Evolutionary conservation across 2,113 vertebrate genomes (phyloP).

Genomic region (Bothrops jararaca): DNA sequence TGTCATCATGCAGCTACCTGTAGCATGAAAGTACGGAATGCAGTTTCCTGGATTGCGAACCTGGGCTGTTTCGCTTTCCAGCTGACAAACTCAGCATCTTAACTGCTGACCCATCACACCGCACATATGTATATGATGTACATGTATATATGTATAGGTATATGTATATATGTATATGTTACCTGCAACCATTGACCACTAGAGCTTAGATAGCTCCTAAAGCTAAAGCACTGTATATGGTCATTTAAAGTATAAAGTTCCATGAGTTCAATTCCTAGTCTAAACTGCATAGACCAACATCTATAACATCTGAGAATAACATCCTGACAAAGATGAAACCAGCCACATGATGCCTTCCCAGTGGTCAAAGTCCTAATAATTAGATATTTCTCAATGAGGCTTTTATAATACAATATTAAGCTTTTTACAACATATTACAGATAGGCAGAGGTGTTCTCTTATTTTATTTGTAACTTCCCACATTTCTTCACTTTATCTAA

Average conservation of each 20-base stretch:
- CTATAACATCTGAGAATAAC: not conserved
- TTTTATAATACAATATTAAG: not conserved
- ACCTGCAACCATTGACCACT: not conserved
- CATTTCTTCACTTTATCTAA: not conserved
- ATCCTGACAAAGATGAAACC: not conserved
- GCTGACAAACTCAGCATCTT: not conserved
- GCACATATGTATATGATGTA: no score
- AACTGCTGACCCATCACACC: not conserved
- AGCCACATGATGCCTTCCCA: not conserved
- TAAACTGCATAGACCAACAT: not conserved
- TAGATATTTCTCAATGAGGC: not conserved
- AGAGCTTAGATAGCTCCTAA: not conserved
- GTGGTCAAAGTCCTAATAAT: not conserved
- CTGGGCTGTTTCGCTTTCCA: not conserved
- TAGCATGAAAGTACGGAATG: not conserved
- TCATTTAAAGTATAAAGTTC: not conserved
- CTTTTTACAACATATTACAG: not conserved
- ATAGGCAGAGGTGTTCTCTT: not conserved
- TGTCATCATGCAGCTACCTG: not conserved
- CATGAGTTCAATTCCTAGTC: not conserved
- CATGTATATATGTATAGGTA: no score
- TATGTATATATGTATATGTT: no score
- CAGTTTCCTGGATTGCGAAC: not conserved
- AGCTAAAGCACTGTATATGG: not conserved
- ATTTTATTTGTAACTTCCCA: not conserved